Percentiles rank a stretch among this genome's conserved stretches.
phyloP scores from a whole-genome alignment of 2,797 vertebrate species.

The Chelon auratus region DNA sequence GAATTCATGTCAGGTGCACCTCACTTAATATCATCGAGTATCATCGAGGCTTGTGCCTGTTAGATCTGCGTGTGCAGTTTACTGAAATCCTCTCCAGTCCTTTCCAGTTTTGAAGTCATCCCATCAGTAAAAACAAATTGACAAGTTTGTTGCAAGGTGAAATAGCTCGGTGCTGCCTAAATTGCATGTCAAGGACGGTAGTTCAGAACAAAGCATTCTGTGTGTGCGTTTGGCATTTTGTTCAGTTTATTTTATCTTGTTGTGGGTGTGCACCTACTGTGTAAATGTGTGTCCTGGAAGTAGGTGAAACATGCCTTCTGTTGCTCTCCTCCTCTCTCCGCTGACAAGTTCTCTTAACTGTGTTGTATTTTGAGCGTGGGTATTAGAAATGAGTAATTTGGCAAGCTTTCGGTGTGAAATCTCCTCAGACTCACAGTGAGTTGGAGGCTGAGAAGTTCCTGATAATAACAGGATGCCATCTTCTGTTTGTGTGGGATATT shows the following conservation, averaged over 20 bases:
- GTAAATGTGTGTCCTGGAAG: slow-evolving; percentile 68
- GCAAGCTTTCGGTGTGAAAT: slow-evolving; percentile 62
- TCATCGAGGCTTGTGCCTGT: slow-evolving; percentile 19
- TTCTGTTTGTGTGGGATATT: slow-evolving; percentile 48
- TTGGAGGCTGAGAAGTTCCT: slow-evolving; percentile 55
- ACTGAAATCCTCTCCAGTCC: slow-evolving; percentile 16
- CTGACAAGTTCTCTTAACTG: slow-evolving; percentile 66
- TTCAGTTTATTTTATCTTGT: slow-evolving; percentile 67
- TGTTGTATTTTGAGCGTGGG: slow-evolving; percentile 64
- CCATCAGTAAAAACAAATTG: background rate
- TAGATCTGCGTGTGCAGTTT: slow-evolving; percentile 18
- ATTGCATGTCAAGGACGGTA: slow-evolving; percentile 25
- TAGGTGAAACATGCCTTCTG: slow-evolving; percentile 76
- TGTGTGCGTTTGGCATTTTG: slow-evolving; percentile 51
- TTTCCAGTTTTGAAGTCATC: slow-evolving; percentile 11
- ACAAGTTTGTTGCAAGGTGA: background rate
- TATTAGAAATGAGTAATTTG: slow-evolving; percentile 72
- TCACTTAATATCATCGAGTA: slow-evolving; percentile 9
- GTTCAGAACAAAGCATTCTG: slow-evolving; percentile 40
- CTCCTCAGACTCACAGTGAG: slow-evolving; percentile 55
- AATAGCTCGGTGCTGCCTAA: slow-evolving; percentile 8
- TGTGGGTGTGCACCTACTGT: slow-evolving; percentile 74
- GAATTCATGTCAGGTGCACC: slow-evolving; percentile 21
- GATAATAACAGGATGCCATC: slow-evolving; percentile 61
- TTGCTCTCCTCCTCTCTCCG: slow-evolving; percentile 64